These are phyloP conservation scores for Rhyacophila evoluta DNA, from an alignment of 2,888 invertebrate species.

Conservation along the genomic window DNA sequence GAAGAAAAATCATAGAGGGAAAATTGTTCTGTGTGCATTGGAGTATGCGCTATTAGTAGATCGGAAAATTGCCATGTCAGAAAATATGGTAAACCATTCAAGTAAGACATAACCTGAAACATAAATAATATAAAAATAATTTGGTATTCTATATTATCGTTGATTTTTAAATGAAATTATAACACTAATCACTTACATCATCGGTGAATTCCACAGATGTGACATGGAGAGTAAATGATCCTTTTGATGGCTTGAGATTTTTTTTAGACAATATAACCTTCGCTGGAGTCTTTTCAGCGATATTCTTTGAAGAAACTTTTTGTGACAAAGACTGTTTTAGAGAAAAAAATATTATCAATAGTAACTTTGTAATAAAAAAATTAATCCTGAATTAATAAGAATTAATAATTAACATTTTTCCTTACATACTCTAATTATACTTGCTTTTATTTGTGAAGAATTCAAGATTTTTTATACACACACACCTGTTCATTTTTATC, in stretches of 20 bases:
- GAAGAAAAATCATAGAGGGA: conserved; percentile 30
- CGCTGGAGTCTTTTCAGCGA: neutral
- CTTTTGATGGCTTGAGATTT: neutral
- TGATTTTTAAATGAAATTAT: neutral
- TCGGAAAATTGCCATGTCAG: conserved; percentile 44
- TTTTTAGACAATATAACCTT: neutral
- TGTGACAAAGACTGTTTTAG: neutral
- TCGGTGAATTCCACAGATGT: conserved; percentile 28
- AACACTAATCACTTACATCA: neutral
- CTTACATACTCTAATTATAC: too few species aligned
- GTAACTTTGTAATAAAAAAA: too few species aligned
- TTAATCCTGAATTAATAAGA: neutral
- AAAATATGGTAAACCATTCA: conserved; percentile 25
- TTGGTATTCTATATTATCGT: neutral
- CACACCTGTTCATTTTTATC: neutral
- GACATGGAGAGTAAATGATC: conserved; percentile 32
- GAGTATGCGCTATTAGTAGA: conserved; percentile 31
- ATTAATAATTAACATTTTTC: too few species aligned
- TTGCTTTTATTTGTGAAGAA: too few species aligned
- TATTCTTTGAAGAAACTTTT: neutral
- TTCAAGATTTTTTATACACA: neutral
- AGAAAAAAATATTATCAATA: neutral
- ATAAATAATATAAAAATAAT: neutral
- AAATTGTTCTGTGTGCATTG: conserved; percentile 12
- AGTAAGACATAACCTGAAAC: conserved; percentile 23